Base-by-base conservation (phyloP, 2,888 invertebrate species). In the Synergus umbraculus region DNA sequence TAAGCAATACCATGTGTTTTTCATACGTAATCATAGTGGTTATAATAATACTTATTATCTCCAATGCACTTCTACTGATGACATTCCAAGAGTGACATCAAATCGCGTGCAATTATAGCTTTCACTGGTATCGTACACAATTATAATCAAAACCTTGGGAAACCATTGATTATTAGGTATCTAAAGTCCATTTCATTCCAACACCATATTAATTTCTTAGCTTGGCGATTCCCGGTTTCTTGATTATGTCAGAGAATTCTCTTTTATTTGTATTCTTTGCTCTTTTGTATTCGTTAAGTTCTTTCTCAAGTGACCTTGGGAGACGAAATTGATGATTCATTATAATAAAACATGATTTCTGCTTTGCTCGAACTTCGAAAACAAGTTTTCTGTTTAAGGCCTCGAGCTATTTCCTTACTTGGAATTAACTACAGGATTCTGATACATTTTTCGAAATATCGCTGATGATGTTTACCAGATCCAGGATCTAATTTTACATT, bases 11-110 rank as follows among this genome's bases (percentile, higher is more conserved):
- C 15, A 15, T 73, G 37, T 49, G 4, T 49, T 49, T 49, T 54
- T 37, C 37, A 37, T 49, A n/a, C 1, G 10, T 37, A 73, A 73
- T 73, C n/a, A 22, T 29, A 29, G 49, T 54, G 22, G 15, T 54
- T 73, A 54, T 37, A 73, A 41, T 73, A 73, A 9, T 37, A 69
- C 73, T 73, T 49, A 49, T 54, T 15, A 49, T 69, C 54, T 15
- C 7, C 15, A 37, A 73, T 73, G 73, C 29, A 73, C 37, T 73
- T 73, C 10, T 49, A 37, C 46, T 54, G 49, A 54, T 54, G 49
- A 54, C 49, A 29, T 73, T 73, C 49, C 49, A 49, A 73, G 22
- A 37, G 73, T n/a, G 29, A 73, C 54, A 46, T 73, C 22, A 9
- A 60, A 60, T 4, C 22, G 60, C 10, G 29, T 49, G 37, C n/a